Conservation (phyloP, 1,140 invertebrate genomes). For the Varroa destructor region DNA sequence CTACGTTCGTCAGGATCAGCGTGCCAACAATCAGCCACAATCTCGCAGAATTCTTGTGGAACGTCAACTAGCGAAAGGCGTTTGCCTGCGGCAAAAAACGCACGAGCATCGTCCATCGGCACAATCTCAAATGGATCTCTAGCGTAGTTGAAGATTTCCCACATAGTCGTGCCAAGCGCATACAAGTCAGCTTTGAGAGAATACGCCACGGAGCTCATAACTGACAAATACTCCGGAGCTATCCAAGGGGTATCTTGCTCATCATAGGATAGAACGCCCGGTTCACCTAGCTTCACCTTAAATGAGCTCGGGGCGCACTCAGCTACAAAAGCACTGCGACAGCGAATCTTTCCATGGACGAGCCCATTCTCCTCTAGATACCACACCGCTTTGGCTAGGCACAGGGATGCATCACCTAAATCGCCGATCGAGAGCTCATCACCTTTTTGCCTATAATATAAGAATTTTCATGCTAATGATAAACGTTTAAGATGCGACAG, state of each 20-base stretch:
- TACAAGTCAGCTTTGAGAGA: conserved; percentile 62
- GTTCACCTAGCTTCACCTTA: conserved; percentile 62
- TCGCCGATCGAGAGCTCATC: conserved; percentile 50
- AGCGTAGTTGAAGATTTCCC: conserved; percentile 74
- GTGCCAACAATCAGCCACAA: conserved; percentile 79
- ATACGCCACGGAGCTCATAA: conserved; percentile 33
- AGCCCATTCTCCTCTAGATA: conserved; percentile 62
- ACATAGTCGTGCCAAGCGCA: conserved; percentile 73
- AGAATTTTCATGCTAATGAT: too few species aligned
- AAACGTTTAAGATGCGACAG: too few species aligned
- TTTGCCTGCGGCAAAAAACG: neutral
- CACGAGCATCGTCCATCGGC: neutral
- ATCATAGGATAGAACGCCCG: conserved; percentile 48
- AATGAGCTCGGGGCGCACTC: conserved; percentile 53
- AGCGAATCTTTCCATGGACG: conserved; percentile 70
- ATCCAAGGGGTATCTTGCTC: conserved; percentile 32
- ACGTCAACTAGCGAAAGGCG: conserved; percentile 45
- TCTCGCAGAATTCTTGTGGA: conserved; percentile 61
- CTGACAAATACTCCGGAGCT: conserved; percentile 35
- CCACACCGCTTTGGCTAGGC: conserved; percentile 62
- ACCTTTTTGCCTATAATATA: conserved; percentile 35
- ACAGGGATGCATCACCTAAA: conserved; percentile 59
- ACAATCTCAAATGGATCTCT: conserved; percentile 34
- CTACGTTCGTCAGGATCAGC: conserved; percentile 53
- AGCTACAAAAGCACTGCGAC: conserved; percentile 61